phyloP scores from a whole-genome alignment of 2,888 invertebrate species.

The Alentia gelatinosa region DNA sequence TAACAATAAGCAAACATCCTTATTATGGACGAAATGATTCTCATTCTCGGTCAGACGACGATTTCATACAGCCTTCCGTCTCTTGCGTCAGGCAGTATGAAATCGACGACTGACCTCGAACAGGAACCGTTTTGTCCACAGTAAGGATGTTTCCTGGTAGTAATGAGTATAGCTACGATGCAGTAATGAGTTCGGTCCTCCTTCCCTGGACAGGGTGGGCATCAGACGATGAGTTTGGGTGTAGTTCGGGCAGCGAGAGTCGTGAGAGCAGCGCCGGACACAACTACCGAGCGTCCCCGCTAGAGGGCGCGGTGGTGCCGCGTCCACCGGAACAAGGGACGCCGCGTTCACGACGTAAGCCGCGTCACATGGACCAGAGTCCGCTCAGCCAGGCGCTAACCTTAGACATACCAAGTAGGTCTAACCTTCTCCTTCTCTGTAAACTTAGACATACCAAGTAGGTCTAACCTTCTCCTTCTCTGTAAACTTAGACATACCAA shows the following conservation, averaged over 20 bases:
- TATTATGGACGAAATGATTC: too few species aligned
- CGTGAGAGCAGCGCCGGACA: conserved; percentile 73
- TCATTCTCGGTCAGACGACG: too few species aligned
- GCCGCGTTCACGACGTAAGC: conserved; percentile 53
- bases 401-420: conserved; percentile 59
- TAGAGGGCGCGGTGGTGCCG: neutral
- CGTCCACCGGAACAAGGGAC: conserved; percentile 49
- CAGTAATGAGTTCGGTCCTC: too few species aligned
- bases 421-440: too few species aligned
- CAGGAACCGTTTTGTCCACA: too few species aligned
- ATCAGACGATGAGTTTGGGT: conserved; percentile 73
- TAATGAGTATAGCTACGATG: too few species aligned
- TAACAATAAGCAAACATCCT: too few species aligned
- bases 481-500: conserved; percentile 60
- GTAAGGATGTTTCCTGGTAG: too few species aligned
- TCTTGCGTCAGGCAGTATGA: too few species aligned
- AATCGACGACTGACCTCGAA: too few species aligned
- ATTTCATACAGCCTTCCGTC: too few species aligned
- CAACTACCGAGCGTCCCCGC: neutral
- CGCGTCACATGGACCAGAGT: conserved; percentile 29
- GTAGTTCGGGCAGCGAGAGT: conserved; percentile 76
- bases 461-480: neutral
- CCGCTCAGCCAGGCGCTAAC: conserved; percentile 54
- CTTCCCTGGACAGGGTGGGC: conserved; percentile 75
- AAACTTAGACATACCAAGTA: conserved; percentile 59